Evolutionary conservation across 2,113 vertebrate species (phyloP), one percentile per base, ranked within the genome.

Genomic region (Arothron firmamentum): DNA sequence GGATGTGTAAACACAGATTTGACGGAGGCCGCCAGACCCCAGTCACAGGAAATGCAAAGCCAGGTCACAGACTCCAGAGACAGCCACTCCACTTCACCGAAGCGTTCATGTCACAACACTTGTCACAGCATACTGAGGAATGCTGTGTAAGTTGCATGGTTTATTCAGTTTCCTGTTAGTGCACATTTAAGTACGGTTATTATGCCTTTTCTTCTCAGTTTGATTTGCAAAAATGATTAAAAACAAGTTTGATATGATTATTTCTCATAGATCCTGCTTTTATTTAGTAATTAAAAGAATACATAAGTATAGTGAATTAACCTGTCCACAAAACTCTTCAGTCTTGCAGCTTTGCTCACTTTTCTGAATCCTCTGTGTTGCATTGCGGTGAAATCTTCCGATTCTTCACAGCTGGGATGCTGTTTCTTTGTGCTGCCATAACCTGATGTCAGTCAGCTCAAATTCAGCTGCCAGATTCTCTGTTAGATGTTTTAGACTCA

Each of bases 21-120:
- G 51, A 64, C 67, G 60, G 12, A n/a, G 48, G 61, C 49, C 60
- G 45, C 67, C 68, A 62, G 59, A 55, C 63, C 48, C 46, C 59
- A 14, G 56, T n/a, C 2, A 5, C 42, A 15, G 4, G 55, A 68
- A 56, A 31, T 58, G 56, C 52, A 75, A 49, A 51, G 56, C 49
- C 49, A 59, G 63, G 69, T 72, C 68, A 46, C 42, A 71, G 0
- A 12, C 68, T 77, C 59, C 55, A 52, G 62, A 70, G 66, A 68
- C 63, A 50, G 67, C 56, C n/a, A 57, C 65, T 55, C 49, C 64
- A 56, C 73, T 79, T 17, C 21, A 41, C 72, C 66, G 54, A 59
- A 77, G 71, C 64, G 72, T 59, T 53, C 23, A n/a, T 49, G 65
- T 80, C 65, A 66, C 72, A 75, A 67, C 67, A 70, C 47, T 28